Conservation (phyloP, 2,113 vertebrate genomes). For the Nibea albiflora region DNA sequence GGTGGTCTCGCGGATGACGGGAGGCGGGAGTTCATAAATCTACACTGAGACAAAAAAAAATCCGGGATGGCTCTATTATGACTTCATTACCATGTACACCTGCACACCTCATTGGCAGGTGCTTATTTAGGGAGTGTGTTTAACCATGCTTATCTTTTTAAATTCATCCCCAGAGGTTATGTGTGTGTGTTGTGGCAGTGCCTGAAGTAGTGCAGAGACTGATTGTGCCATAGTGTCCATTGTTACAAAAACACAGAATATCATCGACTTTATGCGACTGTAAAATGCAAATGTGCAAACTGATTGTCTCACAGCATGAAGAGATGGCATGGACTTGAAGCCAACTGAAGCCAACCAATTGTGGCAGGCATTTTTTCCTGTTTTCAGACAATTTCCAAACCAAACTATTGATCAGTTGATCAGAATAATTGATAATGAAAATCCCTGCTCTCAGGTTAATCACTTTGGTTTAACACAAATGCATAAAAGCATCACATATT, state of each 20-base stretch:
- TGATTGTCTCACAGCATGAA: not conserved
- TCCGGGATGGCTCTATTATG: conserved; percentile 3
- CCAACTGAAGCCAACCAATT: no score
- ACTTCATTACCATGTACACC: conserved; percentile 42
- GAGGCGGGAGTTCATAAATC: conserved; percentile 10
- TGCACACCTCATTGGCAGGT: conserved; percentile 5
- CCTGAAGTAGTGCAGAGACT: not conserved
- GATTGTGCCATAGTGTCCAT: not conserved
- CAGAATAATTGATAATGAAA: not conserved
- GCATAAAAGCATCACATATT: not conserved
- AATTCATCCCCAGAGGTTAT: not conserved
- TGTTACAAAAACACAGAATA: not conserved
- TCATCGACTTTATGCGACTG: not conserved
- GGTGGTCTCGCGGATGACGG: not conserved
- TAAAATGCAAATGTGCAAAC: not conserved
- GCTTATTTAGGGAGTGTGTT: not conserved
- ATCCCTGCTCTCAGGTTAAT: not conserved
- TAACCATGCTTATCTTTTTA: not conserved
- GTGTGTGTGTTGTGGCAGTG: conserved; percentile 4
- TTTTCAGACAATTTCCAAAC: no score
- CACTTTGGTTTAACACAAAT: not conserved
- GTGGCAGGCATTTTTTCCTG: not conserved
- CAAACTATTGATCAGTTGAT: not conserved
- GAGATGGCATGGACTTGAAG: not conserved
- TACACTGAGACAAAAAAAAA: conserved; percentile 13